phyloP scores from a whole-genome alignment of 2,888 invertebrate species.

The Agrotis ipsilon region DNA sequence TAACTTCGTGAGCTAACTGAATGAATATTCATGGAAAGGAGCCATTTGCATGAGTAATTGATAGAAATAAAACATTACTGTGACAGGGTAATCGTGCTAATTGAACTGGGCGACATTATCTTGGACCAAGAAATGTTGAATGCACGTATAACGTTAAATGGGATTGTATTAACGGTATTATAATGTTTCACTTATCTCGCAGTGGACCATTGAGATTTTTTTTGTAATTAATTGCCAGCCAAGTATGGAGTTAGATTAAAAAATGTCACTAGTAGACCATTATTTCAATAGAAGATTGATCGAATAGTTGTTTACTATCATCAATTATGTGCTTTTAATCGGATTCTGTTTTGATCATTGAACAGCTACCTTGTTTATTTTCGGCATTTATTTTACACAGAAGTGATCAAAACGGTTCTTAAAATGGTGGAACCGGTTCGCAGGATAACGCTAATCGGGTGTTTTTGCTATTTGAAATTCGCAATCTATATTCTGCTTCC shows the following conservation, averaged over 20 bases:
- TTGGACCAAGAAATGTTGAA: conserved; percentile 63
- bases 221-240: conserved; percentile 51
- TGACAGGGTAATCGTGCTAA: conserved; percentile 82
- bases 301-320: conserved; percentile 23
- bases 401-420: neutral
- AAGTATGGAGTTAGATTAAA: conserved; percentile 28
- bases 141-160: conserved; percentile 67
- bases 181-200: conserved; percentile 60
- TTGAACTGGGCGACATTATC: conserved; percentile 79
- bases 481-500: neutral
- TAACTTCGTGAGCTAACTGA: conserved; percentile 69
- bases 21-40: conserved; percentile 83
- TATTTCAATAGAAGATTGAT: conserved; percentile 46
- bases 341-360: conserved; percentile 3
- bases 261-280: conserved; percentile 8
- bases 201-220: conserved; percentile 33
- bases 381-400: neutral
- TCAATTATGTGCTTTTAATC: conserved; percentile 16
- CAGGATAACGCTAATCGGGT: neutral
- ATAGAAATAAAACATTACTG: conserved; percentile 81
- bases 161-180: conserved; percentile 66
- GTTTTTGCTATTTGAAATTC: conserved; percentile 2
- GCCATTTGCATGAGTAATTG: conserved; percentile 86
- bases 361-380: conserved; percentile 10
- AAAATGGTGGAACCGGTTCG: neutral